Percentiles rank a stretch among this genome's conserved stretches.
Conservation (phyloP, 1,140 invertebrate genomes). For the Littorina saxatilis region DNA sequence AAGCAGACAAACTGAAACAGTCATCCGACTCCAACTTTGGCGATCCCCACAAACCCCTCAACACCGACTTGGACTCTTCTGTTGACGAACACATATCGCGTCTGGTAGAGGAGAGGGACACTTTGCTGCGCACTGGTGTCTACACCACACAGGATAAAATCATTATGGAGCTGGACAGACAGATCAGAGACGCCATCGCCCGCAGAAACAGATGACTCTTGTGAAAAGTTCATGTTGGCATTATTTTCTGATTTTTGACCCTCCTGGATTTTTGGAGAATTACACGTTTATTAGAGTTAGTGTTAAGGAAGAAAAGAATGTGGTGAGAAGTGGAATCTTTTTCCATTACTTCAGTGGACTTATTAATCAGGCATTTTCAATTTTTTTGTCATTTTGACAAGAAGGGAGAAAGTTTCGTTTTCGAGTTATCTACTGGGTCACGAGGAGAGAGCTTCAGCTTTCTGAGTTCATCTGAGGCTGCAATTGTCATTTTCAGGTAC, state of each 20-base stretch:
- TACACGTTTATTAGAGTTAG: not conserved
- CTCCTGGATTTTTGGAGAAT: not conserved
- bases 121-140: conserved; percentile 75
- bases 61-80: conserved; percentile 57
- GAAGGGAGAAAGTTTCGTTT: too few relatives aligned
- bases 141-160: conserved; percentile 75
- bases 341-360: too few relatives aligned
- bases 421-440: too few relatives aligned
- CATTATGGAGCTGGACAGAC: conserved; percentile 75
- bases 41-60: conserved; percentile 44
- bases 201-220: conserved; percentile 51
- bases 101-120: conserved; percentile 76
- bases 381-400: too few relatives aligned
- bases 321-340: too few relatives aligned
- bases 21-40: conserved; percentile 49
- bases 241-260: not conserved
- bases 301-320: not conserved
- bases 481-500: too few relatives aligned
- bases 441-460: too few relatives aligned
- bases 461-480: too few relatives aligned
- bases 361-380: too few relatives aligned
- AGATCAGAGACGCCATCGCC: conserved; percentile 72
- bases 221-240: not conserved
- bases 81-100: conserved; percentile 74
- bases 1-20: conserved; percentile 62